A percentile compares a stretch with the other conserved stretches of the same genome.
Conservation (phyloP, 1,140 invertebrate species). For the Pentalonia nigronervosa region DNA sequence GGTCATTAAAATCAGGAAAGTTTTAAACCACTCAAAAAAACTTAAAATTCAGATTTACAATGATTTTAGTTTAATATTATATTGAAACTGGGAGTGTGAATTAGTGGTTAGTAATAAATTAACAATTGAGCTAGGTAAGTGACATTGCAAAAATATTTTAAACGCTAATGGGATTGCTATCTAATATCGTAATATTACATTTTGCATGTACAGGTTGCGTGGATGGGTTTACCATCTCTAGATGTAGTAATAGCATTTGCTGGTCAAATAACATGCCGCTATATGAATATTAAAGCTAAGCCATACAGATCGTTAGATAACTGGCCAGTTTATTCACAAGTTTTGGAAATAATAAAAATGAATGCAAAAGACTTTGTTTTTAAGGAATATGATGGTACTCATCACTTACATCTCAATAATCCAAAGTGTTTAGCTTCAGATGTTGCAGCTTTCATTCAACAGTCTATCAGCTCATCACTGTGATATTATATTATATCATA, state of each 20-base stretch:
- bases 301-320: slow-evolving; percentile 74
- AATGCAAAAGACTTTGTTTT: slow-evolving; percentile 71
- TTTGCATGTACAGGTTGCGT: slow-evolving; percentile 67
- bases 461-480: neutral
- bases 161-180: neutral
- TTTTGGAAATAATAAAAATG: slow-evolving; percentile 72
- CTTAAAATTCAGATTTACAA: neutral
- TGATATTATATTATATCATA: neutral
- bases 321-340: slow-evolving; percentile 72
- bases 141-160: neutral
- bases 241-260: slow-evolving; percentile 77
- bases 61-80: neutral
- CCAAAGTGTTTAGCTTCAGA: slow-evolving; percentile 73
- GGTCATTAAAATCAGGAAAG: no score
- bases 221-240: slow-evolving; percentile 74
- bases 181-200: slow-evolving; percentile 42
- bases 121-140: neutral
- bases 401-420: slow-evolving; percentile 84
- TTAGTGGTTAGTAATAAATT: neutral
- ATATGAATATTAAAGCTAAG: slow-evolving; percentile 78
- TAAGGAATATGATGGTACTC: slow-evolving; percentile 78
- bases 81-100: neutral
- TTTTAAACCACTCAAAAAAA: neutral
- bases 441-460: slow-evolving; percentile 71
- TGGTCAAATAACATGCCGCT: slow-evolving; percentile 74